These are phyloP conservation scores for Hipposideros larvatus DNA, from an alignment of 2,797 vertebrate genomes.

Conservation along the genomic window DNA sequence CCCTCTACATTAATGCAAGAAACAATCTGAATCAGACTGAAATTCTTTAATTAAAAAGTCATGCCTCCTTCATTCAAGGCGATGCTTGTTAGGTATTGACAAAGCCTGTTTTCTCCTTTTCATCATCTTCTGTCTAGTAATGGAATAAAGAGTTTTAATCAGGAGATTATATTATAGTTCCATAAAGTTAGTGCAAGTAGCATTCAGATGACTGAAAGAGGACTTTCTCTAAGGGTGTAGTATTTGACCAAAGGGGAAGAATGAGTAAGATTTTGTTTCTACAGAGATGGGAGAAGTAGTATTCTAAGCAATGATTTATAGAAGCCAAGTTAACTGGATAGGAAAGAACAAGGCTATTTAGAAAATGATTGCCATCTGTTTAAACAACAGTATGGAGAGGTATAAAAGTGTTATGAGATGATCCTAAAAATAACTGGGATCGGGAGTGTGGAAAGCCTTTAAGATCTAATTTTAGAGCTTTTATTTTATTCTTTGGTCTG, in stretches of 20 bases:
- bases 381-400: background rate
- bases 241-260: background rate
- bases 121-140: background rate
- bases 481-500: background rate
- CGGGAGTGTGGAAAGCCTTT: background rate
- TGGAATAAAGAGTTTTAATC: slow-evolving; percentile 27
- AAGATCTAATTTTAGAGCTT: background rate
- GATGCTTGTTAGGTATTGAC: background rate
- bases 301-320: background rate
- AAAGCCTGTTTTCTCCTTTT: background rate
- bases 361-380: background rate
- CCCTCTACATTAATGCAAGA: background rate
- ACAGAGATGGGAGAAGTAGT: background rate
- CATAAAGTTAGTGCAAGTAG: background rate
- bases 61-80: background rate
- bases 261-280: background rate
- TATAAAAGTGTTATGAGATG: background rate
- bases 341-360: background rate
- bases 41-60: background rate
- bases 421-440: background rate
- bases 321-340: background rate
- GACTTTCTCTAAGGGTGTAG: background rate
- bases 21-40: slow-evolving; percentile 12
- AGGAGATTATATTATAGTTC: background rate
- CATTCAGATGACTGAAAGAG: background rate